These are phyloP conservation scores for Manduca sexta DNA, from an alignment of 1,140 invertebrate species.

Conservation along the genomic window DNA sequence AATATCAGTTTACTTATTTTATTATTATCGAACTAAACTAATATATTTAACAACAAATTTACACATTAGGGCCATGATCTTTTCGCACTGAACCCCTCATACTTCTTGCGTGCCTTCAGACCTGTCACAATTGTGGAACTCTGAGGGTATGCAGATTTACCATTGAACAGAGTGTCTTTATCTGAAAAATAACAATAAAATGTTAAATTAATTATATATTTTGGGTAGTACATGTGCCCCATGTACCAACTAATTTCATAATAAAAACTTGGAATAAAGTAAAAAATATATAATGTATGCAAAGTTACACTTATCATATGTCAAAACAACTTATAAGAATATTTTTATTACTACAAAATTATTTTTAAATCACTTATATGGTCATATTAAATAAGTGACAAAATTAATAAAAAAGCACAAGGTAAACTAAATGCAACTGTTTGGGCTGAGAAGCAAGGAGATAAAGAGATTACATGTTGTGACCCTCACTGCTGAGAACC, in stretches of 20 bases:
- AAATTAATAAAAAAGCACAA: too few species aligned
- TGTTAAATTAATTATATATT: not conserved
- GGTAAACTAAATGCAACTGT: too few species aligned
- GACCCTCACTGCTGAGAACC: too few species aligned
- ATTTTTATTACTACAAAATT: too few species aligned
- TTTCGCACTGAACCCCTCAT: constrained; percentile 80
- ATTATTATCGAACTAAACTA: not conserved
- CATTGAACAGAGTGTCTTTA: constrained; percentile 85
- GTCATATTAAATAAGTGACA: too few species aligned
- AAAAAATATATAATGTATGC: too few species aligned
- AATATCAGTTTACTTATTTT: not conserved
- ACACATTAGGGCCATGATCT: constrained; percentile 72
- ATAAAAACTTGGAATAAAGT: not conserved
- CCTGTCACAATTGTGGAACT: constrained; percentile 89
- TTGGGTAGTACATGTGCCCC: not conserved
- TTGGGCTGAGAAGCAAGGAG: too few species aligned
- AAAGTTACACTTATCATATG: too few species aligned
- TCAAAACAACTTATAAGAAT: too few species aligned
- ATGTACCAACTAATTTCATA: not conserved
- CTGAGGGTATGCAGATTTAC: constrained; percentile 86
- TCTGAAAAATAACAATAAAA: constrained; percentile 73
- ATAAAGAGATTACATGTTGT: too few species aligned
- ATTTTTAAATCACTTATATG: too few species aligned
- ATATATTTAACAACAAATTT: not conserved
- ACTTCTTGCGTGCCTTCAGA: constrained; percentile 88